Conservation (phyloP, 2,888 invertebrate species). For the Meteorus cinctellus region DNA sequence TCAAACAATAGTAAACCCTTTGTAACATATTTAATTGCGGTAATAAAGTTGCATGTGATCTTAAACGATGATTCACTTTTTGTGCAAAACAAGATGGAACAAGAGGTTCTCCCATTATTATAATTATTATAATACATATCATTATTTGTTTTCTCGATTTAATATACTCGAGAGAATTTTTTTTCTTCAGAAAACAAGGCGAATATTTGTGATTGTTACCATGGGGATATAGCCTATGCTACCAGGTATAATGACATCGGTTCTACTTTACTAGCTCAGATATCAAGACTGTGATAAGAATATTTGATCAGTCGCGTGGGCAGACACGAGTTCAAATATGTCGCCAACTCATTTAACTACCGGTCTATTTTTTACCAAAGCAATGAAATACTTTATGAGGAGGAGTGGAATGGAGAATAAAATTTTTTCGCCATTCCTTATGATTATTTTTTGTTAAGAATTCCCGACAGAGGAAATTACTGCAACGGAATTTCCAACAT, state of each 20-base stretch:
- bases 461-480: neutral
- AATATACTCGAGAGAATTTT: neutral
- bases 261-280: slow-evolving; percentile 34
- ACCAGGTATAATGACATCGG: slow-evolving; percentile 16
- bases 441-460: no score
- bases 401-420: neutral
- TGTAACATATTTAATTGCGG: slow-evolving; percentile 33
- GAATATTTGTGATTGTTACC: slow-evolving; percentile 30
- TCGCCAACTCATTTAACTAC: slow-evolving; percentile 37
- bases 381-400: neutral
- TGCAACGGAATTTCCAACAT: neutral
- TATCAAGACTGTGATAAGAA: slow-evolving; percentile 51
- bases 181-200: neutral
- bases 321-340: slow-evolving; percentile 47
- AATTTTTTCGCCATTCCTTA: no score
- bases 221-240: slow-evolving; percentile 29
- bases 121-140: neutral
- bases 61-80: slow-evolving; percentile 24
- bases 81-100: neutral
- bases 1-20: slow-evolving; percentile 41
- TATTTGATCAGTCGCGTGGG: slow-evolving; percentile 54
- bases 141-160: neutral
- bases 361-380: slow-evolving; percentile 47
- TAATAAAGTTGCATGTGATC: slow-evolving; percentile 36
- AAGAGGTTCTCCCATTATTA: no score